A percentile compares a stretch with the other conserved stretches of the same genome.
Conservation (phyloP, 2,888 invertebrate species). For the Conchocele bisecta region DNA sequence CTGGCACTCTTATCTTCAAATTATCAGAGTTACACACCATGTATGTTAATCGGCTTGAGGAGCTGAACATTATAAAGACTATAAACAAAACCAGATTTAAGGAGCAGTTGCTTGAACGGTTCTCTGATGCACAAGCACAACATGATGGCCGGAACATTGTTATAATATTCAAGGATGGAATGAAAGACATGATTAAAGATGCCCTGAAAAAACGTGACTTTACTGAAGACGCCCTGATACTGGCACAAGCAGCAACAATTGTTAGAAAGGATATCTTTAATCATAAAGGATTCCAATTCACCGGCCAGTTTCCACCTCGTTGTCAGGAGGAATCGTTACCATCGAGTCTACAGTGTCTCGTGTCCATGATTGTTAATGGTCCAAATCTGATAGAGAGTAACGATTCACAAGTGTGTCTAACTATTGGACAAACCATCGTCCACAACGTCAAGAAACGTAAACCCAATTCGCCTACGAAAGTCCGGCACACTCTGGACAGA, state of each 20-base stretch:
- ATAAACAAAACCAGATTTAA: not conserved
- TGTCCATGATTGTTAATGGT: constrained; percentile 6
- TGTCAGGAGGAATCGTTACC: constrained; percentile 28
- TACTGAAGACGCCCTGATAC: constrained; percentile 9
- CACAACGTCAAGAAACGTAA: constrained; percentile 1
- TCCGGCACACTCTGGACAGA: constrained; percentile 2
- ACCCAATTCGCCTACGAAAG: not conserved
- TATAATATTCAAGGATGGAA: constrained; percentile 27
- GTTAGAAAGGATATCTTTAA: constrained; percentile 11
- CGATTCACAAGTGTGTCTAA: not conserved
- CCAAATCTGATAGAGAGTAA: not conserved
- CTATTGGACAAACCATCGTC: not conserved
- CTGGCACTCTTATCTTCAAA: not conserved
- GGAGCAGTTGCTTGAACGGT: not conserved
- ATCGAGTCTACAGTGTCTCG: constrained; percentile 1
- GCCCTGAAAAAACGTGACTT: not conserved
- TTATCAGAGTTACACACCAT: not conserved
- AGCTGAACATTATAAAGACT: not conserved
- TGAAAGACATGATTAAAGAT: constrained; percentile 17
- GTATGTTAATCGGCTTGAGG: not conserved
- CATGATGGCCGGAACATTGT: constrained; percentile 15
- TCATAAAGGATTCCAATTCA: constrained; percentile 1
- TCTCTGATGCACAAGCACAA: not conserved
- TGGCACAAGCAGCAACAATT: not conserved
- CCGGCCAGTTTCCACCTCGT: constrained; percentile 7